Base-by-base conservation (phyloP, 2,113 vertebrate species). In the Philantomba maxwellii region DNA sequence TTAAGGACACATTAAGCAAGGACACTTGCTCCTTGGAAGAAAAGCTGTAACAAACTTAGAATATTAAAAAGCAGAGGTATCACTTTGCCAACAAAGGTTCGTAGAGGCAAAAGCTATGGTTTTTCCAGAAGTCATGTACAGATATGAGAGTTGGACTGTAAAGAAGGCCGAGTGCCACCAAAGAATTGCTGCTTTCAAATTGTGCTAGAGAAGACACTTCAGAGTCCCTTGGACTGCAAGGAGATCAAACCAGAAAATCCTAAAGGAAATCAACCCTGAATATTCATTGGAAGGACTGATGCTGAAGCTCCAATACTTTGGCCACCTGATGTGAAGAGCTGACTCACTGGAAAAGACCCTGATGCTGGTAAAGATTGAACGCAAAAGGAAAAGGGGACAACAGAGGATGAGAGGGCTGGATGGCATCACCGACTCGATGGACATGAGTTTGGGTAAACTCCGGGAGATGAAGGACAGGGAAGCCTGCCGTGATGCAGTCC, bases 161-260 rank as follows among this genome's bases (percentile, higher is more conserved):
- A 75, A 43, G 70, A 75, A 75, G 70, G 70, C 70, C 0, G 1
- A 75, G n/a, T 0, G 0, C 36, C 1, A 0, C 70, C 39, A 2
- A 75, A 75, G 70, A 43, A 75, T 26, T 75, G 39, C 21, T 43
- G 70, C 39, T 75, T 75, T 43, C 23, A 43, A 75, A 26, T 4
- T 43, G 70, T 43, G 70, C 21, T 26, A 26, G 70, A 26, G 70
- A 75, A 75, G 70, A 75, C 39, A 14, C 70, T 26, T 75, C 36
- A 14, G 70, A 26, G 70, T 75, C 70, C 39, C 39, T 14, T 75
- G 23, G 36, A 75, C 70, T 26, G 39, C 70, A 75, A 26, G 66
- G 36, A 73, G 70, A 75, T 43, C 70, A 43, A 43, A 25, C 36
- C 21, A 39, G 21, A 39, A 70, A 75, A 43, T 43, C 36, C 36